These are phyloP conservation scores for Picus viridis DNA, from an alignment of 2,797 vertebrate genomes.

Conservation along the genomic window DNA sequence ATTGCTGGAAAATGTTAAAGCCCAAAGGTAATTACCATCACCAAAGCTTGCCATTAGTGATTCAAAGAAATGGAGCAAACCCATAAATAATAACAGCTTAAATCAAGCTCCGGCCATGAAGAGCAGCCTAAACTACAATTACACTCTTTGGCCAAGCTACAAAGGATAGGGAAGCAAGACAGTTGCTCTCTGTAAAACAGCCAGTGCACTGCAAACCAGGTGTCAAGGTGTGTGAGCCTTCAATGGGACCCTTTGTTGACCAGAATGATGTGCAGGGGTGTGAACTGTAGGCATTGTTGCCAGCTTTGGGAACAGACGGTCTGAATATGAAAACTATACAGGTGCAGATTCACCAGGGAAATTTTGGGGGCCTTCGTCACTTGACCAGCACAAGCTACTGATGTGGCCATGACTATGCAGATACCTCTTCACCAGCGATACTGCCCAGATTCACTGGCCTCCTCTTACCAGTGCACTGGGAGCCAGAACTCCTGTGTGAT, in stretches of 20 bases:
- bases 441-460: not conserved
- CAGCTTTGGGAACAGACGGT: not conserved
- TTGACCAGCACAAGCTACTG: not conserved
- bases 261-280: not conserved
- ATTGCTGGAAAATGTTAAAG: not conserved
- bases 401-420: not conserved
- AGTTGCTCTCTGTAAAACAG: not conserved
- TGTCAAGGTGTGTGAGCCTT: not conserved
- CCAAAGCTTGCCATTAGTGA: not conserved
- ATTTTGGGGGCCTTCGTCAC: not conserved
- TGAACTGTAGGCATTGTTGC: not conserved
- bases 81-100: not conserved
- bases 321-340: not conserved
- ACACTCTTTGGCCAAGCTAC: not conserved
- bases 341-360: not conserved
- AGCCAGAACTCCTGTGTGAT: not conserved
- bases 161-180: not conserved
- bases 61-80: not conserved
- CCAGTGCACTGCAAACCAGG: not conserved
- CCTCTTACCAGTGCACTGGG: not conserved
- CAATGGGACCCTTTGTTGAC: not conserved
- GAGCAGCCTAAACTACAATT: not conserved
- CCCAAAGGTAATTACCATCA: not conserved
- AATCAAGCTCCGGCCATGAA: not conserved
- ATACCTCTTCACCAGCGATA: not conserved